Evolutionary conservation across 2,113 vertebrate species (phyloP).

Genomic region (Hiodon tergisus): DNA sequence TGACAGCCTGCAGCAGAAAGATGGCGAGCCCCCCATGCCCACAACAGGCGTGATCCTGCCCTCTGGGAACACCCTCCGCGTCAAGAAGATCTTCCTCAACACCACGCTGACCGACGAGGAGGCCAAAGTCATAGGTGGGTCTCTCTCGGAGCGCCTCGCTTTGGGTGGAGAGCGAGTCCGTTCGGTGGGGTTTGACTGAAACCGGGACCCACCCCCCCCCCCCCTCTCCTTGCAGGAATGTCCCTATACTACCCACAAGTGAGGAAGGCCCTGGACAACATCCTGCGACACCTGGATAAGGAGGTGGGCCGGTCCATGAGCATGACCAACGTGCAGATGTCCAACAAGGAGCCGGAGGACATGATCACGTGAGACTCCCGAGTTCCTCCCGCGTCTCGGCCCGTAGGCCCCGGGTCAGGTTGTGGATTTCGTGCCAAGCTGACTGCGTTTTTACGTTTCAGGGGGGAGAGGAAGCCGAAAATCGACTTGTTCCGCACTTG

Average conservation of each 20-base stretch:
- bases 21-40: constrained; percentile 96
- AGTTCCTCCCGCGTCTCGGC: background rate
- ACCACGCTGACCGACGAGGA: constrained; percentile 97
- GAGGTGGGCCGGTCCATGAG: constrained; percentile 98
- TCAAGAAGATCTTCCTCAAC: constrained; percentile 98
- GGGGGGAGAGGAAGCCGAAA: constrained; percentile 97
- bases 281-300: constrained; percentile 94
- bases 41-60: constrained; percentile 94
- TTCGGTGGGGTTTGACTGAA: background rate
- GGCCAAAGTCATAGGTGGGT: constrained; percentile 92
- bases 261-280: constrained; percentile 91
- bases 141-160: background rate
- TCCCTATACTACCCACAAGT: constrained; percentile 97
- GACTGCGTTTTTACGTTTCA: constrained; percentile 49
- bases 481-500: constrained; percentile 98
- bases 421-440: background rate
- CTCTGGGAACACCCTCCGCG: constrained; percentile 95
- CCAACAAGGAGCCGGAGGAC: constrained; percentile 97
- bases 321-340: constrained; percentile 98
- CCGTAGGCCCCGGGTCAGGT: no score
- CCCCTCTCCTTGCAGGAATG: constrained; percentile 77
- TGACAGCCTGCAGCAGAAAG: constrained; percentile 96
- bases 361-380: constrained; percentile 88
- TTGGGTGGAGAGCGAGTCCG: background rate
- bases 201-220: background rate